These are phyloP conservation scores for Montipora capricornis DNA, from an alignment of 64 coral and sea anemone species.

Conservation along the genomic window DNA sequence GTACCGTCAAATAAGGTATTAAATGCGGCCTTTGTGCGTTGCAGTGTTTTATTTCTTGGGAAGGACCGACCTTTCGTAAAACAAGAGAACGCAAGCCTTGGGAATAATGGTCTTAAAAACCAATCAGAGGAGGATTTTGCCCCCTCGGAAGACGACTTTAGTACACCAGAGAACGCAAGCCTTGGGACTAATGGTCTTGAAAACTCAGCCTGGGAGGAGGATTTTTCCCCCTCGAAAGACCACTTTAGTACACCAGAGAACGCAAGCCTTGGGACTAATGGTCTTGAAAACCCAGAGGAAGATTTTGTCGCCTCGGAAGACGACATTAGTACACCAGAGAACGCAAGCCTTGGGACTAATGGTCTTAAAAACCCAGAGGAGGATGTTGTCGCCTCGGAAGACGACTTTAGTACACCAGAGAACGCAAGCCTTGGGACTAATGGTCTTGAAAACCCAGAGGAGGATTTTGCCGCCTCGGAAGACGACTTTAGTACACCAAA, in stretches of 20 bases:
- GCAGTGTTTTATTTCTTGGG: neutral
- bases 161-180: neutral
- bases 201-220: too few species aligned
- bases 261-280: neutral
- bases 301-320: neutral
- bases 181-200: neutral
- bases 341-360: neutral
- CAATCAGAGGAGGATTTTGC: too few species aligned
- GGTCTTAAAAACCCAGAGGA: too few species aligned
- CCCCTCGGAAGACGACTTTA: neutral
- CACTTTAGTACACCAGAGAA: too few species aligned
- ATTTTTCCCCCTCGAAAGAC: neutral
- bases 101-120: neutral
- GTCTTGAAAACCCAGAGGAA: too few species aligned
- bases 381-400: neutral
- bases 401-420: too few species aligned
- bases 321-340: too few species aligned
- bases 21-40: slow-evolving; percentile 14
- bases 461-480: too few species aligned
- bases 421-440: neutral
- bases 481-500: neutral
- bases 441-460: neutral
- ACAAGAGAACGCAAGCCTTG: too few species aligned
- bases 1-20: neutral
- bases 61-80: neutral